Conservation (phyloP, 2,888 invertebrate genomes). For the Drosophila testacea region DNA sequence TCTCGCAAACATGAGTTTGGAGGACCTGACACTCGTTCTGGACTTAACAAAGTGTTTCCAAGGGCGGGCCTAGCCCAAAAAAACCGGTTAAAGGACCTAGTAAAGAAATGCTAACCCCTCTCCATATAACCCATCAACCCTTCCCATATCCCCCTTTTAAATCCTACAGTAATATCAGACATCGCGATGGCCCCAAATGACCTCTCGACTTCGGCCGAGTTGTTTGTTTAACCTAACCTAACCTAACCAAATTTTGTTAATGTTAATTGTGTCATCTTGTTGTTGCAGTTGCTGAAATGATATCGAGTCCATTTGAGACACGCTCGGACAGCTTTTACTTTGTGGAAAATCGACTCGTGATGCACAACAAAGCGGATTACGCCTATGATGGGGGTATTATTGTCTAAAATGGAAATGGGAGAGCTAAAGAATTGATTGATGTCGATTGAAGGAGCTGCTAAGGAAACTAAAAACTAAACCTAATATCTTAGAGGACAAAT, state of each 20-base stretch:
- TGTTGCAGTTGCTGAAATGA: conserved; percentile 97
- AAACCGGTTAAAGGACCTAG: too few relatives aligned
- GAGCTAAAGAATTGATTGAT: conserved; percentile 11
- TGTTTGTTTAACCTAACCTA: too few relatives aligned
- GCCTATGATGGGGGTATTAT: conserved; percentile 94
- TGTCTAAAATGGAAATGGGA: conserved; percentile 45
- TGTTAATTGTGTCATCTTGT: neutral
- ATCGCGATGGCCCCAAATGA: too few relatives aligned
- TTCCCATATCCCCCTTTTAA: too few relatives aligned
- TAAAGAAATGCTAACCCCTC: too few relatives aligned
- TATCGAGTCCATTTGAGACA: conserved; percentile 97
- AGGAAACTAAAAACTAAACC: conserved; percentile 39
- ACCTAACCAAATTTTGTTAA: too few relatives aligned
- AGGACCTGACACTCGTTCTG: too few relatives aligned
- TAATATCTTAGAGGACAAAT: conserved; percentile 46
- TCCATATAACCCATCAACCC: neutral
- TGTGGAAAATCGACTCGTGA: conserved; percentile 97
- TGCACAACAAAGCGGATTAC: conserved; percentile 99
- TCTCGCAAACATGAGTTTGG: too few relatives aligned
- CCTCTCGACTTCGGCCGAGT: too few relatives aligned
- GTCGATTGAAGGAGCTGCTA: conserved; percentile 30
- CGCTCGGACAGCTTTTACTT: conserved; percentile 99
- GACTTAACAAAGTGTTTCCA: too few relatives aligned
- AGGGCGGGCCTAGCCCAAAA: too few relatives aligned
- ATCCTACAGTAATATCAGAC: too few relatives aligned